Evolutionary conservation across 1,140 invertebrate genomes (phyloP), one percentile per base, ranked within the genome.

Genomic region (Euglossa dilemma): DNA sequence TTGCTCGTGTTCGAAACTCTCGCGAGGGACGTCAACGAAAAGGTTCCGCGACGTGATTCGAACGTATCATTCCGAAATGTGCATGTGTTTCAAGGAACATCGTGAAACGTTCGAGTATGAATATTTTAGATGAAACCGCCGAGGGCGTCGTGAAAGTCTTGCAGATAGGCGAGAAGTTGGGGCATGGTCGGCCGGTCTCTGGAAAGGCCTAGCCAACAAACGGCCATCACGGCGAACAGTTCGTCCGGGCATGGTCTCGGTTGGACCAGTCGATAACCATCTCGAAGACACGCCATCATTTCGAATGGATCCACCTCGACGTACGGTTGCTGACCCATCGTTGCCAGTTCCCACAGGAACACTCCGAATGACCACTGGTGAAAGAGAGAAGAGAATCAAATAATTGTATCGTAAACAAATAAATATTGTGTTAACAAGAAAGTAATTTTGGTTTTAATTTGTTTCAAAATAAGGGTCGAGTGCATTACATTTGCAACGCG

Each of bases 201-300:
- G 6, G 96, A 95, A 74, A 96, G 95, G 69, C 96, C 95, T 36
- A 97, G 95, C 98, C 98, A 99, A 91, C 98, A 99, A 91, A 97
- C 98, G 25, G 97, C 97, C 98, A 99, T 98, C 84, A 98, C 96
- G 56, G 97, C 97, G 92, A 97, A 98, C 96, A 99, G 94, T 95
- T 99, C 98, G 95, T 99, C 98, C 2, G 98, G 98, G 93, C 98
- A 99, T 92, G 98, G 98, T 87, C 97, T 95, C 4, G 98, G 98
- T 90, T 99, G 98, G 20, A 96, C 96, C 28, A 99, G 96, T 87
- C 98, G 95, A 92, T 98, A 98, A 25, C 98, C 98, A 92, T 98
- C 98, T 70, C 96, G 95, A 45, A 99, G 95, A 94, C 97, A 98
- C 36, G 96, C 96, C 64, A 96, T 96, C 94, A 99, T 97, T 93